Conservation (phyloP, 2,888 invertebrate species). For the Sinhomidia bicolor region DNA sequence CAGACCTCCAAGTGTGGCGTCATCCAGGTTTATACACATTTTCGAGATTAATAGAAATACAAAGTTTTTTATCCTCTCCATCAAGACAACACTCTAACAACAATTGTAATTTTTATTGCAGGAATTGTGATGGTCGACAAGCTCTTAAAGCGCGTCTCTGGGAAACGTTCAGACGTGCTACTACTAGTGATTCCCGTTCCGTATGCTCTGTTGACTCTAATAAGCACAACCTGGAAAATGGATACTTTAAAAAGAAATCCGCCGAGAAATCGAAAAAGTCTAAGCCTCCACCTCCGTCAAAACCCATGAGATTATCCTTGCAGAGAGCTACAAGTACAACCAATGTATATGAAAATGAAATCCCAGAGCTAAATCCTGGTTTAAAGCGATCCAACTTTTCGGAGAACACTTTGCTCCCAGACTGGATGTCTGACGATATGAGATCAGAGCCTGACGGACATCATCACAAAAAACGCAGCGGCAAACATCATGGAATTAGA, state of each 20-base stretch:
- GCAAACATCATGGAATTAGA: slow-evolving; percentile 78
- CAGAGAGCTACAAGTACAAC: slow-evolving; percentile 89
- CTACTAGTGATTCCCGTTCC: slow-evolving; percentile 79
- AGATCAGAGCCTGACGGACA: slow-evolving; percentile 77
- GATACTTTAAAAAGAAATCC: slow-evolving; percentile 79
- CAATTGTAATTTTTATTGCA: background rate
- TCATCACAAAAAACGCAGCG: slow-evolving; percentile 72
- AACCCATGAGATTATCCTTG: slow-evolving; percentile 90
- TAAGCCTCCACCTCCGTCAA: slow-evolving; percentile 88
- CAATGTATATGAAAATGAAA: slow-evolving; percentile 78
- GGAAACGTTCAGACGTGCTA: slow-evolving; percentile 80
- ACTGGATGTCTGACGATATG: slow-evolving; percentile 78
- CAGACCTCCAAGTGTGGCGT: slow-evolving; percentile 79
- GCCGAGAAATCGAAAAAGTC: slow-evolving; percentile 77
- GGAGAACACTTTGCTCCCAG: slow-evolving; percentile 79
- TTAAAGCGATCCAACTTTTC: slow-evolving; percentile 78
- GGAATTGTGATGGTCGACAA: slow-evolving; percentile 78
- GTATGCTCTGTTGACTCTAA: slow-evolving; percentile 79
- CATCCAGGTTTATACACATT: slow-evolving; percentile 67
- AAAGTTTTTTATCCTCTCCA: too few species aligned
- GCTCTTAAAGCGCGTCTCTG: slow-evolving; percentile 79
- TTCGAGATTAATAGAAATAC: too few species aligned
- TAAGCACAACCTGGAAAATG: slow-evolving; percentile 73
- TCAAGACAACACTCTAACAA: too few species aligned
- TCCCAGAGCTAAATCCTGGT: slow-evolving; percentile 79